Evolutionary conservation across 2,888 invertebrate species (phyloP).

Genomic region (Diadegma fenestrale): DNA sequence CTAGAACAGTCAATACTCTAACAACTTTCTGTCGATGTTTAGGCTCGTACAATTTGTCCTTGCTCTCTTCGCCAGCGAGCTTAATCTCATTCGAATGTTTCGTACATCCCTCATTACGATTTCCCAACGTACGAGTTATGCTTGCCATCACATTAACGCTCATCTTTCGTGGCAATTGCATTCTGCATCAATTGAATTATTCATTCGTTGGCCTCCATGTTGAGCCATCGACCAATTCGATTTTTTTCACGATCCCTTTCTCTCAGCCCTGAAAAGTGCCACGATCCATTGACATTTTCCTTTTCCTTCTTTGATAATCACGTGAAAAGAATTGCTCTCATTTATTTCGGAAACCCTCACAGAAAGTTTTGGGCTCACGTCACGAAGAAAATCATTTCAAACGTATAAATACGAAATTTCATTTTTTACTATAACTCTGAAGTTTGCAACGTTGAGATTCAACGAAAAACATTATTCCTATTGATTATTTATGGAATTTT

Average conservation of each 20-base stretch:
- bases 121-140: conserved; percentile 81
- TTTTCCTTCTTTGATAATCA: background rate
- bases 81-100: conserved; percentile 88
- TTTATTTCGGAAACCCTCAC: background rate
- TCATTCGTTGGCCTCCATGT: conserved; percentile 22
- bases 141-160: conserved; percentile 83
- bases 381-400: no score
- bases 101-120: conserved; percentile 76
- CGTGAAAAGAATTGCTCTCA: background rate
- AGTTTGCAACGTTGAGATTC: no score
- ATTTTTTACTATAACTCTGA: background rate
- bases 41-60: conserved; percentile 91
- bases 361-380: no score
- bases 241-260: background rate
- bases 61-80: conserved; percentile 88
- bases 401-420: background rate
- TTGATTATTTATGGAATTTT: no score
- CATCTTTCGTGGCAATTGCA: conserved; percentile 83
- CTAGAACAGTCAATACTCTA: conserved; percentile 95
- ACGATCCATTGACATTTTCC: background rate
- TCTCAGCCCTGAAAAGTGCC: conserved; percentile 3
- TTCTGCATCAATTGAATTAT: conserved; percentile 66
- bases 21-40: conserved; percentile 95
- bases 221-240: background rate
- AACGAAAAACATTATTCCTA: no score